These are phyloP conservation scores for Urosaurus nigricauda DNA, from an alignment of 2,797 vertebrate species.

Conservation along the genomic window DNA sequence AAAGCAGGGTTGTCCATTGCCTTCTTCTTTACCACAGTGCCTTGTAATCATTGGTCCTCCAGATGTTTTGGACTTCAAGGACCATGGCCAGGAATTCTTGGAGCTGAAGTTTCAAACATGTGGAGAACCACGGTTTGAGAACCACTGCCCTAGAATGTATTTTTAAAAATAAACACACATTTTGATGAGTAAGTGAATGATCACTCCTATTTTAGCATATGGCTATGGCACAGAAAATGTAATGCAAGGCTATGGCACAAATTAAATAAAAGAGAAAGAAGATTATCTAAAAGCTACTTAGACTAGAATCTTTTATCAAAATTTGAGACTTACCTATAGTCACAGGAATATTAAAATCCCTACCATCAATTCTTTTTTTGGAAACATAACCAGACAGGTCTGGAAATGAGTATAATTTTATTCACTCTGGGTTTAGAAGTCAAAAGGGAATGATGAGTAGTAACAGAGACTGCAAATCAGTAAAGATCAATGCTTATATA, in stretches of 20 bases:
- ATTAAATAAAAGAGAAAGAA: neutral
- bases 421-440: conserved; percentile 58
- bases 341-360: neutral
- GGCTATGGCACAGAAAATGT: neutral
- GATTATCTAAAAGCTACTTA: fast-evolving
- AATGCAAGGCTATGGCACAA: neutral
- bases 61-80: too few relatives aligned
- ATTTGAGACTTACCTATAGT: neutral
- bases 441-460: conserved; percentile 58
- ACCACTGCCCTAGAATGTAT: too few relatives aligned
- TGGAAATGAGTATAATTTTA: conserved; percentile 37
- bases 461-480: conserved; percentile 53
- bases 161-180: neutral
- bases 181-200: neutral
- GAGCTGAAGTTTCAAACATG: too few relatives aligned
- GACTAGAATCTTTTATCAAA: conserved; percentile 16
- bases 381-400: conserved; percentile 41
- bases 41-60: too few relatives aligned
- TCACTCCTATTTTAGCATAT: neutral
- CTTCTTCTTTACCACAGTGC: neutral
- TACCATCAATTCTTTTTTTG: conserved; percentile 18
- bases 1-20: neutral
- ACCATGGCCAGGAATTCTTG: too few relatives aligned
- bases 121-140: too few relatives aligned
- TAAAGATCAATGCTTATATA: conserved; percentile 58